Base-by-base conservation (phyloP, 2,797 vertebrate genomes). In the Melopsittacus undulatus region DNA sequence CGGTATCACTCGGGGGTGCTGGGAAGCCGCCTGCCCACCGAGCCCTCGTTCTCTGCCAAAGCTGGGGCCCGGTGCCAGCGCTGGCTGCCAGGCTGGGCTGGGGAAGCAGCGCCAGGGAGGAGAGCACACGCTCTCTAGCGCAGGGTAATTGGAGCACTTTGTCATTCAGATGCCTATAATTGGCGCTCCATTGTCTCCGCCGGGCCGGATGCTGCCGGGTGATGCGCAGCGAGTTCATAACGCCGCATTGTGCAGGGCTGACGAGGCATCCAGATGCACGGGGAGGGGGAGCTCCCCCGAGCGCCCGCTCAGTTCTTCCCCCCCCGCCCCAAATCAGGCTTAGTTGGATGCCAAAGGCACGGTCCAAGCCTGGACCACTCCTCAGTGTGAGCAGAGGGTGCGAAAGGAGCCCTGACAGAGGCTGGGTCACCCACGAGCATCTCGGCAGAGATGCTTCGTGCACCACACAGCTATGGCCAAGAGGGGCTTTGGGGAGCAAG, bases 141-240 rank as follows among this genome's bases (percentile, higher is more conserved):
- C 97, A 23, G 93, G 95, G 97, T 98, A 98, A 98, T 97, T 94
- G 97, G 97, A 98, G 97, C 96, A 97, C 95, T 98, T 98, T 98
- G 98, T 98, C 98, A 98, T 97, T 97, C 97, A 95, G 95, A 96
- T 80, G 98, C 97, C 97, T 97, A 96, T 92, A 95, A 97, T 92
- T 61, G 96, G 98, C 98, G 97, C 97, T 96, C 77, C 96, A 95
- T 95, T 94, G 96, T 97, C 97, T 98, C 95, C 67, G 97, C 84
- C 94, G 68, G 87, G 95, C 93, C 91, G 95, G 96, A 95, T 96
- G 95, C 97, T 94, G 96, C 91, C 48, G 87, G 94, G 74, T 96
- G 95, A 92, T 95, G 95, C 94, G 14, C 80, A 42, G 72, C 66
- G 79, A 51, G 87, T 57, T 29, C 76, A 86, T 42, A 92, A 81